phyloP scores from a whole-genome alignment of 2,888 invertebrate species.

The Cheilosia urbana region DNA sequence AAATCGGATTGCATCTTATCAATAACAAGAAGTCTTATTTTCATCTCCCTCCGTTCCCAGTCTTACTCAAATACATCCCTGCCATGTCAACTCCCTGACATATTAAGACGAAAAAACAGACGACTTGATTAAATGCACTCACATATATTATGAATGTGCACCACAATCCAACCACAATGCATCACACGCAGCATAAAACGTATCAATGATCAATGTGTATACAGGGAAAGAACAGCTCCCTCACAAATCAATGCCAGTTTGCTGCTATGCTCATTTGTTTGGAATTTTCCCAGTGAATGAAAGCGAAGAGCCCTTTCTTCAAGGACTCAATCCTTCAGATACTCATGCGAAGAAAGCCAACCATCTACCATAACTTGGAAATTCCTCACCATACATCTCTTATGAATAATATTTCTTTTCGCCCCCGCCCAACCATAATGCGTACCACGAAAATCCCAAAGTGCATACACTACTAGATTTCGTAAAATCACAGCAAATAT shows the following conservation, averaged over 20 bases:
- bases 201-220: background rate
- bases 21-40: slow-evolving; percentile 1
- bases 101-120: slow-evolving; percentile 1
- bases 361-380: slow-evolving; percentile 41
- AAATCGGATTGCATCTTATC: slow-evolving; percentile 20
- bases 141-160: background rate
- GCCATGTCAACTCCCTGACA: slow-evolving; percentile 48
- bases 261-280: slow-evolving; percentile 71
- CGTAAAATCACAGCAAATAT: slow-evolving; percentile 35
- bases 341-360: slow-evolving; percentile 45
- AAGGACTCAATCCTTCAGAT: slow-evolving; percentile 71
- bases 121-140: slow-evolving; percentile 31
- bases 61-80: too few species aligned
- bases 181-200: slow-evolving; percentile 23
- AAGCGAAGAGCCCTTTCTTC: slow-evolving; percentile 60
- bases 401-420: slow-evolving; percentile 34
- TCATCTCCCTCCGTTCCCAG: background rate
- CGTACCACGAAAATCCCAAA: slow-evolving; percentile 45
- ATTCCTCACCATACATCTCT: slow-evolving; percentile 32
- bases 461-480: slow-evolving; percentile 46
- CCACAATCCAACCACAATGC: slow-evolving; percentile 27
- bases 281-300: slow-evolving; percentile 69
- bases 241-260: slow-evolving; percentile 71
- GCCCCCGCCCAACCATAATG: slow-evolving; percentile 10
- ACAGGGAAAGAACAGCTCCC: slow-evolving; percentile 30